Conservation (phyloP, 2,888 invertebrate species). For the Tanaodytes sp. region DNA sequence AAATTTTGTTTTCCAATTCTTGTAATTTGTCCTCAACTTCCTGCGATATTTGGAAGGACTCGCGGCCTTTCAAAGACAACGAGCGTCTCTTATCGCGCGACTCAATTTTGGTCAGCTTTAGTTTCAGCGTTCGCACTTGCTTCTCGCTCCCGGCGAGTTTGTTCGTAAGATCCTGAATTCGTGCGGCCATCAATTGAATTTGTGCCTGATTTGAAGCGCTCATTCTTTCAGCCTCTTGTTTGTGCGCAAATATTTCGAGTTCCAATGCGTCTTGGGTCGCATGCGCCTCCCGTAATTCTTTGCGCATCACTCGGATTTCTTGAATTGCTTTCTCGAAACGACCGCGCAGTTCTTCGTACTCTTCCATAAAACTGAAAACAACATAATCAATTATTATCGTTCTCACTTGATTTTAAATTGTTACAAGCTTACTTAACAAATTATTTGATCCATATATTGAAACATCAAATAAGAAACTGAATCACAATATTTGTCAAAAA, state of each 20-base stretch:
- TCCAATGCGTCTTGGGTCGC: slow-evolving; percentile 86
- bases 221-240: slow-evolving; percentile 80
- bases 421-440: no score
- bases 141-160: slow-evolving; percentile 88
- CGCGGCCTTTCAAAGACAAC: slow-evolving; percentile 86
- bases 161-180: slow-evolving; percentile 87
- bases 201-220: slow-evolving; percentile 82
- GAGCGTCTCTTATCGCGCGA: slow-evolving; percentile 85
- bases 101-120: slow-evolving; percentile 85
- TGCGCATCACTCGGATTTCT: slow-evolving; percentile 88
- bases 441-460: no score
- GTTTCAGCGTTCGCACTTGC: slow-evolving; percentile 84
- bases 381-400: background rate
- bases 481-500: no score
- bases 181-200: slow-evolving; percentile 84
- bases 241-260: slow-evolving; percentile 83
- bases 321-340: slow-evolving; percentile 87
- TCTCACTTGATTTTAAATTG: no score
- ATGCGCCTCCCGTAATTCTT: slow-evolving; percentile 85
- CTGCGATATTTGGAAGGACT: slow-evolving; percentile 85
- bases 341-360: slow-evolving; percentile 83
- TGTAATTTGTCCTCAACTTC: slow-evolving; percentile 88
- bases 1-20: slow-evolving; percentile 86
- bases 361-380: slow-evolving; percentile 79
- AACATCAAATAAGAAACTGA: no score